Evolutionary conservation across 2,113 vertebrate genomes (phyloP), one percentile per base, ranked within the genome.

Genomic region (Stercorarius parasiticus): DNA sequence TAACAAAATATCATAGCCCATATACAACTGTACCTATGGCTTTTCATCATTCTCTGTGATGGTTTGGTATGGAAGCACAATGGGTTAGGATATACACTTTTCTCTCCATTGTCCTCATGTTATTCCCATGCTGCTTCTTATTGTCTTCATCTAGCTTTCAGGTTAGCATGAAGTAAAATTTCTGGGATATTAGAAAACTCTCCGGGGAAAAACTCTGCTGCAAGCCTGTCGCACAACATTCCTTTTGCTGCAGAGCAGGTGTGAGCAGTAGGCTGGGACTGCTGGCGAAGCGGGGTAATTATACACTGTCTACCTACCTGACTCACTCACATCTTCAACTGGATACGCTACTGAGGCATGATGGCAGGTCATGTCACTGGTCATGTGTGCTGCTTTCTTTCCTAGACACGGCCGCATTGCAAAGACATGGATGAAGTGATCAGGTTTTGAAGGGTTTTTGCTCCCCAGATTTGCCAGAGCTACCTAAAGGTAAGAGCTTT

Each of bases 401-500:
- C 92, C 81, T 67, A 56, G 47, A 30, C 64, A 52, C 87, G 36
- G 42, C 18, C 3, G 1, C 55, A 2, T 6, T 19, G 22, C 50
- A 25, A 36, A 66, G 67, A 38, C 42, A 94, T 66, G 86, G 76
- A 36, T 80, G 62, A 85, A 95, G 17, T 20, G 66, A 93, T 1
- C 55, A 8, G 40, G 67, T 67, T 11, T 2, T 73, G 89, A 96
- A 65, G 80, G 0, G 4, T 2, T 66, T 20, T 9, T 12, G 22
- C 59, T 59, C 38, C 45, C 36, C 8, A 0, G 17, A 9, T 53
- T 6, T 47, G 53, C 40, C 76, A 81, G 65, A 81, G 13, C 42
- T 84, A 40, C 87, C 4, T 21, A 22, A 70, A 96, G 97, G 97
- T 97, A 97, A 77, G 97, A 93, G n/a, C 29, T 91, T 50, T n/a